phyloP scores from a whole-genome alignment of 2,888 invertebrate species.

The Platypus cylindrus region DNA sequence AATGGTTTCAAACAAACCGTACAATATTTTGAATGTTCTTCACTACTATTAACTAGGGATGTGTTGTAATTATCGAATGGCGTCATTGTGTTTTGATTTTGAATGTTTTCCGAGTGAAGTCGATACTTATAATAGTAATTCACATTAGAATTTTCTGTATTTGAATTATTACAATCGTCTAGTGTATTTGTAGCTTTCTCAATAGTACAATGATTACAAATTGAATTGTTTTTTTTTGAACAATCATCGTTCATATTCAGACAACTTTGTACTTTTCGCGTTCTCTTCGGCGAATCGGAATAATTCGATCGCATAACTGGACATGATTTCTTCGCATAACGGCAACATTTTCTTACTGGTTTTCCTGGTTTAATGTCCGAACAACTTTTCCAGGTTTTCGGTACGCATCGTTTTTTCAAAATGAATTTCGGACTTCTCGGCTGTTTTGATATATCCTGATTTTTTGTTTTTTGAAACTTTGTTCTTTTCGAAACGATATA shows the following conservation, averaged over 20 bases:
- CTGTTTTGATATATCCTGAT: slow-evolving; percentile 16
- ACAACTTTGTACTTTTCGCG: slow-evolving; percentile 30
- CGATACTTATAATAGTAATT: no score
- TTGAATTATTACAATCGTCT: no score
- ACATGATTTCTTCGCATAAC: slow-evolving; percentile 32
- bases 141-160: no score
- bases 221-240: no score
- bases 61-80: no score
- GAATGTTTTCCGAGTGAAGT: no score
- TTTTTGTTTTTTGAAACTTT: slow-evolving; percentile 20
- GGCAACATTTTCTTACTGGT: slow-evolving; percentile 32
- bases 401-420: slow-evolving; percentile 25
- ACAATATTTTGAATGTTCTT: no score
- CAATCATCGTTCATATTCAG: slow-evolving; percentile 24
- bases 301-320: slow-evolving; percentile 28
- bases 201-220: no score
- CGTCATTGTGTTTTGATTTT: no score
- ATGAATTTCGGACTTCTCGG: slow-evolving; percentile 26
- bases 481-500: slow-evolving; percentile 32
- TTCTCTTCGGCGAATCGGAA: slow-evolving; percentile 20
- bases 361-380: slow-evolving; percentile 31
- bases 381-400: slow-evolving; percentile 34
- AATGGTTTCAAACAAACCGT: no score
- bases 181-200: no score
- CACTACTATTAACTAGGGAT: no score